Evolutionary conservation across 2,888 invertebrate genomes (phyloP).

Genomic region (Emesis furor): DNA sequence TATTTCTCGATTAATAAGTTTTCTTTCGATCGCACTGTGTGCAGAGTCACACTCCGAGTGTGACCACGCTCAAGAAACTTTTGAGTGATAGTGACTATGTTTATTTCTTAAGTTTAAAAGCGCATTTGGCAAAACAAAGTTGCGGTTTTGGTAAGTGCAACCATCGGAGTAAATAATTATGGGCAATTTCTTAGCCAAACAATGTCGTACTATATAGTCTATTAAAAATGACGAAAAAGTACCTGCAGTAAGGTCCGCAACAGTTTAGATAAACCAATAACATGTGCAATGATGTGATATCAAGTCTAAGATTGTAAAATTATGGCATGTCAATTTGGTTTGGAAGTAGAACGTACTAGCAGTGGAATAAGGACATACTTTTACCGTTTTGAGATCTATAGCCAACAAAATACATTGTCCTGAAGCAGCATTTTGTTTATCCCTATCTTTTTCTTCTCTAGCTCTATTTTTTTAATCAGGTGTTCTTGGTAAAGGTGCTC

Average conservation of each 20-base stretch:
- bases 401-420: conserved; percentile 39
- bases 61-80: conserved; percentile 56
- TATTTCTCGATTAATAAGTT: conserved; percentile 72
- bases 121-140: conserved; percentile 56
- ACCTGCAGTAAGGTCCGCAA: conserved; percentile 62
- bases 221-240: conserved; percentile 67
- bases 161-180: conserved; percentile 60
- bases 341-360: conserved; percentile 60
- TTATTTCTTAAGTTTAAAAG: too few relatives aligned
- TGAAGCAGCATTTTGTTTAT: conserved; percentile 59
- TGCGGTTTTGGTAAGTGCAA: conserved; percentile 66
- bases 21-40: conserved; percentile 76
- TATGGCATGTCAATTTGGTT: conserved; percentile 72
- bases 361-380: conserved; percentile 21
- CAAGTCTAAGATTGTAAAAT: conserved; percentile 71
- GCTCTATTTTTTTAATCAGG: conserved; percentile 62
- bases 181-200: conserved; percentile 26
- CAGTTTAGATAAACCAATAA: conserved; percentile 73
- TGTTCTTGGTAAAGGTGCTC: conserved; percentile 35
- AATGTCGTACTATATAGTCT: conserved; percentile 66
- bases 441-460: conserved; percentile 67
- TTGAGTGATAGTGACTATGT: conserved; percentile 41
- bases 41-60: conserved; percentile 59
- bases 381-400: conserved; percentile 17
- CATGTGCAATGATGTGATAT: conserved; percentile 57